Evolutionary conservation across 1,140 invertebrate species (phyloP), one percentile per base, ranked within the genome.

Genomic region (Rhysida immarginata): DNA sequence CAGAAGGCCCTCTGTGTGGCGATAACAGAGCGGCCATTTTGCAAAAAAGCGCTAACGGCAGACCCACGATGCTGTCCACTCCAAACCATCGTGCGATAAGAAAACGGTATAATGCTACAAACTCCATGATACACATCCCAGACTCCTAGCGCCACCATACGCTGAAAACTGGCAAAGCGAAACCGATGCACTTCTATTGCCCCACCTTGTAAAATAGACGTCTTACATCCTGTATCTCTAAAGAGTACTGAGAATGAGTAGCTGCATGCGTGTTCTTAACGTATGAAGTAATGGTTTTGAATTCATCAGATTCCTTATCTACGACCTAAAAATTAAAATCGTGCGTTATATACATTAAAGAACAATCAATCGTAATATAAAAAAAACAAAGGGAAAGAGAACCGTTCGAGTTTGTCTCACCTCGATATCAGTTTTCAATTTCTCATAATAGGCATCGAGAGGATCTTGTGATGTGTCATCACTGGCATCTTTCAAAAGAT

Each of bases 381-480:
- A 5, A 35, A 8, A 35, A 35, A 35, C 5, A 35, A 35, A 35
- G 29, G 5, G 29, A 8, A 5, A 35, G 5, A 35, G 29, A 35
- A 35, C 16, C 29, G 5, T 35, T 35, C 16, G 5, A 35, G 29
- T 16, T 16, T 35, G 5, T 35, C 16, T 35, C 61, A 71, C 69
- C 26, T 80, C 74, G 56, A 99, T 83, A 2, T 86, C 76, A 0
- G 88, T 80, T 41, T 94, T 89, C 1, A 98, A 72, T 67, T 91
- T 85, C n/a, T 83, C 75, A 67, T 97, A 98, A 70, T 96, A 85
- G 26, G 75, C 70, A 66, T 96, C 92, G 16, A 99, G 69, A 0
- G 82, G 82, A 74, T 87, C 81, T 54, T 73, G 62, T 25, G 61
- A 63, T 11, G 57, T 61, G 13, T 45, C 65, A 0, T 65, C 64